Evolutionary conservation across 2,888 invertebrate genomes (phyloP), one percentile per base, ranked within the genome.

Genomic region (Thumatha senex): DNA sequence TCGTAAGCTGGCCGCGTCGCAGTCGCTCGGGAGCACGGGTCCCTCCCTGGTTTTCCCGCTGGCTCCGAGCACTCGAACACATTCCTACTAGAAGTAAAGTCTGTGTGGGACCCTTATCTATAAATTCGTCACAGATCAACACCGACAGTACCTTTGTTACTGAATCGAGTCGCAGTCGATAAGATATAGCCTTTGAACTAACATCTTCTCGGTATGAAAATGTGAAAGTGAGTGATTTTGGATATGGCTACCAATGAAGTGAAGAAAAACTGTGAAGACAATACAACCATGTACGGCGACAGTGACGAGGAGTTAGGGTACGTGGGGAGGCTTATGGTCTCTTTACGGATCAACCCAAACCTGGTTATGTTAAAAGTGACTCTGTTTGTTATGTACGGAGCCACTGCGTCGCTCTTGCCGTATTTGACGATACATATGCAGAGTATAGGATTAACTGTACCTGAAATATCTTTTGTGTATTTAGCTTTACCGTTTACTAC

Each of bases 391-490:
- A 95, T 96, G 93, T 96, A 96, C 78, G 96, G 96, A 80, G 97
- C 96, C 45, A 95, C 96, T 33, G 96, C 97, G 46, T 96, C 96
- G 7, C 92, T 98, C 46, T 86, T 97, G 51, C 97, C 98, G 0
- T 98, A 97, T 82, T 87, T 98, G 73, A 96, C 97, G 1, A 95
- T 98, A 64, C 97, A 97, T 88, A 97, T 98, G 97, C 96, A 96
- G 85, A 95, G 96, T 74, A 95, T 97, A 78, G 97, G 97, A 54
- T 92, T 98, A 52, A 95, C 96, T 41, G 95, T 97, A 62, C 95
- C 96, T 70, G 96, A 98, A 90, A 96, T 97, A 57, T 96, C 96
- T 48, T 94, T 97, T 74, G 96, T 97, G 68, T 97, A 97, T 86
- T 93, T 97, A 70, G 95, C 96, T 1, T 92, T 97, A 74, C 97